Evolutionary conservation across 2,888 invertebrate species (phyloP), one percentile per base, ranked within the genome.

Genomic region (Dasypogon diadema): DNA sequence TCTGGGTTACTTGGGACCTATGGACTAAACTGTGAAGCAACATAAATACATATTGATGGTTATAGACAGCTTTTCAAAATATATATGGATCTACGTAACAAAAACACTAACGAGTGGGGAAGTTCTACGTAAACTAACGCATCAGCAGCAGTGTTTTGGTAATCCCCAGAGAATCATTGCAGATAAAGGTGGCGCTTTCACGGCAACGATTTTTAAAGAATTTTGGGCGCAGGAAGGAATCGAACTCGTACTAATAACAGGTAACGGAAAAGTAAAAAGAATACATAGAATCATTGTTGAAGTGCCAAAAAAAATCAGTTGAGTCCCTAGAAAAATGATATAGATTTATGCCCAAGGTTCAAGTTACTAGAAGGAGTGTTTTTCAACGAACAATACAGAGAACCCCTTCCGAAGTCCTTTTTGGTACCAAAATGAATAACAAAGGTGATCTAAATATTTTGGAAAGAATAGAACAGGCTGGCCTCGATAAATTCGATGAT

Each of bases 1-100:
- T 74, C 72, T 82, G 3, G 83, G 84, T 75, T 81, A 83, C 77
- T 65, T 83, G 18, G 82, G 83, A 21, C 84, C 83, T 6, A 76
- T 84, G 75, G 72, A 77, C 2, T 74, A 80, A 16, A 83, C 82
- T 1, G 77, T 79, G 14, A 83, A 83, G 72, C 77, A 78, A 16
- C 82, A 82, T 68, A 78, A 79, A 24, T 77, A 83, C 73, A 77
- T 83, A 12, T 80, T 84, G 5, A 81, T 77, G 0, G 78, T 83
- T 0, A 76, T 83, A 2, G 84, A 84, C 60, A 80, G 74, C 1
- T 83, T 83, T 65, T 78, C 81, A 0, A 83, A 83, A 73, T 83
- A 82, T 74, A 77, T 77, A 0, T 83, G 76, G 76, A 37, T 76
- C 8, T 76, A 73, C 48, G 73, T 73, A 6, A 55, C 55, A 12